Conservation (phyloP, 2,888 invertebrate genomes). For the Peribatodes rhomboidaria region DNA sequence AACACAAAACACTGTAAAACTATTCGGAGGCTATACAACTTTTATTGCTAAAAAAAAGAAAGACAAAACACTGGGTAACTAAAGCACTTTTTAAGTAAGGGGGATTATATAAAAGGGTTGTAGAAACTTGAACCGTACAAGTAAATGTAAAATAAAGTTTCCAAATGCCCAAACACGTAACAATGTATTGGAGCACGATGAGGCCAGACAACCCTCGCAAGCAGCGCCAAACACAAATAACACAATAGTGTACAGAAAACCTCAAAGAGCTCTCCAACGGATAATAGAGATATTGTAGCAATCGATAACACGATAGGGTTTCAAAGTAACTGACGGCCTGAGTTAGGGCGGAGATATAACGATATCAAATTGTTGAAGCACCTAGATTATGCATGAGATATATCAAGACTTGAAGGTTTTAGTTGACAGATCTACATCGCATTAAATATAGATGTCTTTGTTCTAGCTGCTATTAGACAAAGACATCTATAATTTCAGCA, state of each 20-base stretch:
- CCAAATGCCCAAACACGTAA: background rate
- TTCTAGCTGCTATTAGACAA: too few species aligned
- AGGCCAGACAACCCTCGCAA: slow-evolving; percentile 2
- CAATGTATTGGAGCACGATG: slow-evolving; percentile 3
- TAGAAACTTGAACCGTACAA: background rate
- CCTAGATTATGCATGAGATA: too few species aligned
- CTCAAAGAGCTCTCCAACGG: slow-evolving; percentile 16
- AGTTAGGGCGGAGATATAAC: background rate
- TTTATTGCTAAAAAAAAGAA: too few species aligned
- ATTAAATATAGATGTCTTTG: too few species aligned
- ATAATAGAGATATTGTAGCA: slow-evolving; percentile 19
- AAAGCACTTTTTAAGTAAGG: too few species aligned
- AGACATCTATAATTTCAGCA: too few species aligned
- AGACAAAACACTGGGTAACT: too few species aligned
- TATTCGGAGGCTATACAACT: too few species aligned
- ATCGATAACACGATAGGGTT: slow-evolving; percentile 17
- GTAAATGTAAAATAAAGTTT: background rate
- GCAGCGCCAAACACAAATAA: slow-evolving; percentile 2
- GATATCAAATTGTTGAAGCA: too few species aligned
- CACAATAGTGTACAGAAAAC: slow-evolving; percentile 17
- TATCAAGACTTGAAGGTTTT: too few species aligned
- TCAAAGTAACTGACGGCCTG: slow-evolving; percentile 9
- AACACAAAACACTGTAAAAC: too few species aligned
- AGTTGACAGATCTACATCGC: too few species aligned
- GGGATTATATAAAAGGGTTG: background rate